A percentile compares a stretch with the other conserved stretches of the same genome.
These are phyloP conservation scores for Odontocolon sp. DNA, from an alignment of 2,888 invertebrate species.

Conservation along the genomic window DNA sequence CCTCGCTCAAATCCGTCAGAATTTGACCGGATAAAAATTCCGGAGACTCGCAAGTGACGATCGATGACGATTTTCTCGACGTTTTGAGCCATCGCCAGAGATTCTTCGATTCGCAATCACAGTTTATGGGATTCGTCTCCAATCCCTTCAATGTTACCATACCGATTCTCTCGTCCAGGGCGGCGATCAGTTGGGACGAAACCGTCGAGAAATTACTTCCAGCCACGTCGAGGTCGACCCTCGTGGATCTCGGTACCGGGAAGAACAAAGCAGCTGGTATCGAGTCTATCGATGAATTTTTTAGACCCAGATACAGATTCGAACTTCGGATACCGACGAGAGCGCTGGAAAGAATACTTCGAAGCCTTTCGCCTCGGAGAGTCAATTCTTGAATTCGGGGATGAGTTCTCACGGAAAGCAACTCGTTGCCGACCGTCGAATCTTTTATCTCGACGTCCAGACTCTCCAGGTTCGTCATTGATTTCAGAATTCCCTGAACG, in stretches of 20 bases:
- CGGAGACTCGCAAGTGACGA: conserved; percentile 89
- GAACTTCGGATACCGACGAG: conserved; percentile 91
- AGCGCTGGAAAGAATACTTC: conserved; percentile 91
- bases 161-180: conserved; percentile 91
- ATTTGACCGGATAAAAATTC: conserved; percentile 86
- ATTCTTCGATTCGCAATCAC: conserved; percentile 92
- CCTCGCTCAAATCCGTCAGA: conserved; percentile 89
- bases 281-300: conserved; percentile 89
- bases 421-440: conserved; percentile 89
- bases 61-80: too few species aligned
- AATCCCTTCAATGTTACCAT: conserved; percentile 89
- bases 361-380: conserved; percentile 88
- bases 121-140: conserved; percentile 90
- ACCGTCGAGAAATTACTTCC: conserved; percentile 90
- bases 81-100: conserved; percentile 90
- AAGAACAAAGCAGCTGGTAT: conserved; percentile 92
- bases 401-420: conserved; percentile 89
- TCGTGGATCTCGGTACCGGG: conserved; percentile 93
- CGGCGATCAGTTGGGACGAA: conserved; percentile 89
- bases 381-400: conserved; percentile 89
- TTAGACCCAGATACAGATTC: conserved; percentile 87
- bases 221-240: conserved; percentile 88
- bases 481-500: conserved; percentile 91
- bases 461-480: conserved; percentile 87
- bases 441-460: conserved; percentile 95